Evolutionary conservation across 2,797 vertebrate species (phyloP).

Genomic region (Falco naumanni): DNA sequence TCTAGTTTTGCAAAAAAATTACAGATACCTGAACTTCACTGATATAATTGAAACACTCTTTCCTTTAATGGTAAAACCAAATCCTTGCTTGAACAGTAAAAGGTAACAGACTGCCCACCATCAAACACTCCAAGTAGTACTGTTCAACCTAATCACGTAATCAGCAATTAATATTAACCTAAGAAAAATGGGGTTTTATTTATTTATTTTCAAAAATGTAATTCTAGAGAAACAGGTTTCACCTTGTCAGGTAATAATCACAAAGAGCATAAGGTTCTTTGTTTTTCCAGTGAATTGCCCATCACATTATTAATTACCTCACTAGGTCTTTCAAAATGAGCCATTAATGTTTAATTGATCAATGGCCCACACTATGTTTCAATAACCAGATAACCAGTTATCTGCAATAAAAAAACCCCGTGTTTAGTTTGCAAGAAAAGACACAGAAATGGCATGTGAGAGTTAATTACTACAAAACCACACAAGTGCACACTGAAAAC

Average conservation of each 20-base stretch:
- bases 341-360: background rate
- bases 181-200: background rate
- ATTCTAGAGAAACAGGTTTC: background rate
- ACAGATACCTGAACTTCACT: background rate
- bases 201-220: background rate
- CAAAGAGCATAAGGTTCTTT: background rate
- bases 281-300: background rate
- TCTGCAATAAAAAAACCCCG: background rate
- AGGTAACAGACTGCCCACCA: background rate
- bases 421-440: background rate
- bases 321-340: background rate
- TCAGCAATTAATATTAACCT: background rate
- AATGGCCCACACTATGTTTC: background rate
- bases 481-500: background rate
- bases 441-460: background rate
- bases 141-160: background rate
- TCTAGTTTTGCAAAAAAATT: background rate
- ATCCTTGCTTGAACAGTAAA: background rate
- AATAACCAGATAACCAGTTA: background rate
- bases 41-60: background rate
- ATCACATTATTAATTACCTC: background rate
- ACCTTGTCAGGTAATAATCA: background rate
- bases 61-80: background rate
- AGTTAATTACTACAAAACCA: background rate
- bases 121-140: background rate